phyloP scores from a whole-genome alignment of 2,888 invertebrate genomes.

The Terebella lapidaria region DNA sequence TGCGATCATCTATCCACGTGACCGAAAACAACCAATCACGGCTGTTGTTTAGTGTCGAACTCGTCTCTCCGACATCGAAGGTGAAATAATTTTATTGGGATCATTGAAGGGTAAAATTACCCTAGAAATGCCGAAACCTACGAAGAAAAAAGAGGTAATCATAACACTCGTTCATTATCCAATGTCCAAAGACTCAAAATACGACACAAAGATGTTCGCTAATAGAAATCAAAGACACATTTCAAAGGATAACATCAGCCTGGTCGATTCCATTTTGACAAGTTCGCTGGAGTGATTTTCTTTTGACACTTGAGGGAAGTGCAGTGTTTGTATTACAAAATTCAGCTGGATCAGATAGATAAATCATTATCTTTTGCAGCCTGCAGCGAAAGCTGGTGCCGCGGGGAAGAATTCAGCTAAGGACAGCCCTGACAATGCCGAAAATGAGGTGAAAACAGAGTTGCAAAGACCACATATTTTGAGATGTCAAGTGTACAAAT shows the following conservation, averaged over 20 bases:
- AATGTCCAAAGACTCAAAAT: no score
- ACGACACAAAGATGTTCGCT: no score
- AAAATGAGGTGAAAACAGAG: conserved; percentile 20
- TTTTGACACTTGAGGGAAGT: no score
- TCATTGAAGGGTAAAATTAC: conserved; percentile 13
- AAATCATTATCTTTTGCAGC: no score
- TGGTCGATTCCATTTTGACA: no score
- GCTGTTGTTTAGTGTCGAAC: conserved; percentile 6
- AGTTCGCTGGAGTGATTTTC: no score
- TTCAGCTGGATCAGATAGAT: no score
- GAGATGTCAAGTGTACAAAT: background rate
- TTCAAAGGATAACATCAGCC: no score
- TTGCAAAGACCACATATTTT: background rate
- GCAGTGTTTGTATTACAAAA: no score
- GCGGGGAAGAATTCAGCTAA: conserved; percentile 6
- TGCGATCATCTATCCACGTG: background rate
- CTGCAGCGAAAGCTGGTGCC: conserved; percentile 9
- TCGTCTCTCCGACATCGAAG: conserved; percentile 3
- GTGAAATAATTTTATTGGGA: background rate
- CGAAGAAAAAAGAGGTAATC: conserved; percentile 19
- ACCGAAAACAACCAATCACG: background rate
- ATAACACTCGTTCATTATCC: no score
- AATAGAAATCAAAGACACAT: no score
- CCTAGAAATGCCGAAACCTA: conserved; percentile 19
- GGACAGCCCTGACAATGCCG: conserved; percentile 13